Evolutionary conservation across 2,797 vertebrate species (phyloP).

Genomic region (Gobio occitaniae): DNA sequence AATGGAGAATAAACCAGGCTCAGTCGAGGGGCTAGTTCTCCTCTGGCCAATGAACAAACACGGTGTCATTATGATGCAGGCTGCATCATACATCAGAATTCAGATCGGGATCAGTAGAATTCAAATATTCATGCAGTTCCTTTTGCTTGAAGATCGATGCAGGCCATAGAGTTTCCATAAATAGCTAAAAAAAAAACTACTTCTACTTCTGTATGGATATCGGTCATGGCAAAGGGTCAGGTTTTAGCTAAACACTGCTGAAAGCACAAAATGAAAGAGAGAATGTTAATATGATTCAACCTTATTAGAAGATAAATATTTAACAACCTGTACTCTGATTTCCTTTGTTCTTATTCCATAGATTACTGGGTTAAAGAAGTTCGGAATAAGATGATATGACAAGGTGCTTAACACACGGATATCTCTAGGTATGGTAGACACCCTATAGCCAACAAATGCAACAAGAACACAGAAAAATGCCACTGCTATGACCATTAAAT

Average conservation of each 20-base stretch:
- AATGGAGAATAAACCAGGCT: not conserved
- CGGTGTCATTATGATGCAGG: no score
- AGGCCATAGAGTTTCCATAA: not conserved
- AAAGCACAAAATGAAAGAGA: not conserved
- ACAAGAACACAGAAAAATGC: constrained; percentile 48
- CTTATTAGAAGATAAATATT: constrained; percentile 31
- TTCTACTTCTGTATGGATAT: no score
- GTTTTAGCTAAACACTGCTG: not conserved
- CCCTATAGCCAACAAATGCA: constrained; percentile 46
- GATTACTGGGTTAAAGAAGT: constrained; percentile 59
- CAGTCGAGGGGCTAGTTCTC: no score
- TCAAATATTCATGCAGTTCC: no score
- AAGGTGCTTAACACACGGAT: constrained; percentile 24
- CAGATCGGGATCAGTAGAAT: no score
- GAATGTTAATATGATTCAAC: not conserved
- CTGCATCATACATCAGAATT: no score
- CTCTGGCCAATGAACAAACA: no score
- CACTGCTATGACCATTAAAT: constrained; percentile 63
- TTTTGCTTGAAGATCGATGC: no score
- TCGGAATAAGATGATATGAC: constrained; percentile 56
- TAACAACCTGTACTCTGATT: constrained; percentile 50
- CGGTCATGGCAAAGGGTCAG: no score
- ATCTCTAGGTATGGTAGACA: constrained; percentile 44
- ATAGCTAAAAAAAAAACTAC: no score
- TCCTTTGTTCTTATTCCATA: constrained; percentile 62